phyloP scores from a whole-genome alignment of 2,797 vertebrate genomes.

The Pipistrellus pygmaeus region DNA sequence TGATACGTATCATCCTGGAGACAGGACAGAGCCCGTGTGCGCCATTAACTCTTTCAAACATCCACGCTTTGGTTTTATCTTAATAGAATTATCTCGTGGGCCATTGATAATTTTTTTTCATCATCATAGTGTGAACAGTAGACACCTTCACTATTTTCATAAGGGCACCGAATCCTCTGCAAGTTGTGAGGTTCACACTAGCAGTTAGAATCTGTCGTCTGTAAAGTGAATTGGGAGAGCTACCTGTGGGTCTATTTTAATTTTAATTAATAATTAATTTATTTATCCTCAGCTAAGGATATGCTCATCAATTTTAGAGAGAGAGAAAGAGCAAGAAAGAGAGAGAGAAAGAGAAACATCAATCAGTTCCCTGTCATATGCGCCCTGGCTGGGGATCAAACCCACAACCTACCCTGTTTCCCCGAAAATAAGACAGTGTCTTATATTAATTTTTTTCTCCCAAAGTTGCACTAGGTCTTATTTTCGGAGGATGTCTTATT shows the following conservation, averaged over 20 bases:
- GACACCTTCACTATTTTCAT: neutral
- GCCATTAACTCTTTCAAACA: slow-evolving; percentile 96
- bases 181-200: neutral
- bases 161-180: neutral
- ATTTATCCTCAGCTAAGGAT: neutral
- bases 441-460: too few relatives aligned
- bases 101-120: neutral
- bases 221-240: slow-evolving; percentile 98
- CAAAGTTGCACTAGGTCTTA: too few relatives aligned
- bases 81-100: neutral
- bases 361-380: neutral
- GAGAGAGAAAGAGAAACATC: neutral
- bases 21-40: slow-evolving; percentile 93
- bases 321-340: neutral
- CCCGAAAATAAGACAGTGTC: too few relatives aligned
- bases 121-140: neutral
- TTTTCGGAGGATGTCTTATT: too few relatives aligned
- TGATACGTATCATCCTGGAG: slow-evolving; percentile 97
- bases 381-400: neutral
- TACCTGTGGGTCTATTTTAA: slow-evolving; percentile 95
- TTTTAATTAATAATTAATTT: neutral
- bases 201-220: slow-evolving; percentile 77
- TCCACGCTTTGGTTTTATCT: slow-evolving; percentile 97
- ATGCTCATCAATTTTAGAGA: neutral
- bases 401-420: neutral